phyloP scores from a whole-genome alignment of 2,113 vertebrate species.

The Petromus typicus region DNA sequence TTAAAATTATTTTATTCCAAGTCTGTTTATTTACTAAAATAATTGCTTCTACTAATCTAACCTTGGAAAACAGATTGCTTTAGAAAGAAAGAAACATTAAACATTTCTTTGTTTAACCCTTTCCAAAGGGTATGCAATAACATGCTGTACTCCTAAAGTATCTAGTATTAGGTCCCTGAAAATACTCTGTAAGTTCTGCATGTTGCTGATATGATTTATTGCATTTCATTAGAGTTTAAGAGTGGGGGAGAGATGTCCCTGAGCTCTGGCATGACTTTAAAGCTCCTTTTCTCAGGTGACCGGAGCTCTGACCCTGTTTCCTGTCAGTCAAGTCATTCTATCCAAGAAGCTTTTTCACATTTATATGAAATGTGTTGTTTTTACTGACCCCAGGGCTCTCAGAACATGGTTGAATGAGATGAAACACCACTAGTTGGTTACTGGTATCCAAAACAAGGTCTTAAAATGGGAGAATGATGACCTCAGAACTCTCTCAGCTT shows the following conservation, averaged over 20 bases:
- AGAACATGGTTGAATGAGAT: neutral
- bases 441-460: conserved; percentile 43
- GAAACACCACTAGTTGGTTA: neutral
- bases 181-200: conserved; percentile 43
- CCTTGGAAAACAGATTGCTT: conserved; percentile 15
- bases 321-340: neutral
- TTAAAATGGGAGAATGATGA: neutral
- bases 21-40: conserved; percentile 53
- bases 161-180: neutral
- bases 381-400: neutral
- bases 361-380: neutral
- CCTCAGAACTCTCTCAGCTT: neutral
- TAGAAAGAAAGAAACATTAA: neutral
- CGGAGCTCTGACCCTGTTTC: conserved; percentile 48
- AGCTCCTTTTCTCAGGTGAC: conserved; percentile 42
- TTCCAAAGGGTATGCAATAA: conserved; percentile 3
- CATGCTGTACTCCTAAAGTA: neutral
- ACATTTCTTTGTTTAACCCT: conserved; percentile 48
- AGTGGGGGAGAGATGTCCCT: neutral
- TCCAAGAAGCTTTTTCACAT: neutral
- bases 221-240: neutral
- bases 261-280: neutral
- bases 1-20: conserved; percentile 22
- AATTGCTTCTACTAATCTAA: conserved; percentile 23
- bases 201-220: conserved; percentile 15